These are phyloP conservation scores for Clupea harengus DNA, from an alignment of 2,113 vertebrate genomes.

Conservation along the genomic window DNA sequence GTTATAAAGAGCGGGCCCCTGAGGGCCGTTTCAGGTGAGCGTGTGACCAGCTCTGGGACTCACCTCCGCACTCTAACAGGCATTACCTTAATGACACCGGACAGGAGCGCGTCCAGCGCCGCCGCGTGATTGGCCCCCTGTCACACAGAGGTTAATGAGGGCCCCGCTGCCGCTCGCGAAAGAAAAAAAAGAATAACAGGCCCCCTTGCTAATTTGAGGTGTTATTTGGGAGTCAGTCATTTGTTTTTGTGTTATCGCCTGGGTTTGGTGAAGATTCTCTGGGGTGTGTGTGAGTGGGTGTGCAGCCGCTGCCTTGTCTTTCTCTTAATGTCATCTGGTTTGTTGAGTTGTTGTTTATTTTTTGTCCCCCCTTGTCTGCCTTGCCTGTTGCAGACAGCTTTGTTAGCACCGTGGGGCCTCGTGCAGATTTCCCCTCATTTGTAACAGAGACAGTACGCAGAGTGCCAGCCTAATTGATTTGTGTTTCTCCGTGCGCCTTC, in stretches of 20 bases:
- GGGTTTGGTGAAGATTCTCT: slow-evolving; percentile 21
- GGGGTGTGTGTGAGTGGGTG: neutral
- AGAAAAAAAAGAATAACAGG: neutral
- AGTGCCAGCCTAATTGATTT: neutral
- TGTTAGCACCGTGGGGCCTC: neutral
- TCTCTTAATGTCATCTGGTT: slow-evolving; percentile 3
- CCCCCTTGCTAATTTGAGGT: slow-evolving; percentile 38
- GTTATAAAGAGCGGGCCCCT: slow-evolving; percentile 5
- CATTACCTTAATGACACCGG: slow-evolving; percentile 55
- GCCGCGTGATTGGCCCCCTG: slow-evolving; percentile 45
- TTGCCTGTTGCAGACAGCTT: neutral
- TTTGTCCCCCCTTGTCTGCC: neutral
- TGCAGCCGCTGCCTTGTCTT: neutral
- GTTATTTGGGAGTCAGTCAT: slow-evolving; percentile 48
- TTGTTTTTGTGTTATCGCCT: slow-evolving; percentile 49
- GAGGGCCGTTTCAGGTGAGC: slow-evolving; percentile 30
- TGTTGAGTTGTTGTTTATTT: neutral
- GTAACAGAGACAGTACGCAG: neutral
- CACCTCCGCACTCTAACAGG: slow-evolving; percentile 46
- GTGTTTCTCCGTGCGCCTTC: neutral
- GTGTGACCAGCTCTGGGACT: slow-evolving; percentile 43
- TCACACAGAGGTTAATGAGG: slow-evolving; percentile 46
- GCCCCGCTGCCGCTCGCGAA: slow-evolving; percentile 34
- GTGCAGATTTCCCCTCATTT: slow-evolving; percentile 8
- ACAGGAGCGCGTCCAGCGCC: slow-evolving; percentile 36